Percentiles rank a stretch among this genome's conserved stretches.
These are phyloP conservation scores for Drosophila cardini DNA, from an alignment of 1,140 invertebrate genomes.

Conservation along the genomic window DNA sequence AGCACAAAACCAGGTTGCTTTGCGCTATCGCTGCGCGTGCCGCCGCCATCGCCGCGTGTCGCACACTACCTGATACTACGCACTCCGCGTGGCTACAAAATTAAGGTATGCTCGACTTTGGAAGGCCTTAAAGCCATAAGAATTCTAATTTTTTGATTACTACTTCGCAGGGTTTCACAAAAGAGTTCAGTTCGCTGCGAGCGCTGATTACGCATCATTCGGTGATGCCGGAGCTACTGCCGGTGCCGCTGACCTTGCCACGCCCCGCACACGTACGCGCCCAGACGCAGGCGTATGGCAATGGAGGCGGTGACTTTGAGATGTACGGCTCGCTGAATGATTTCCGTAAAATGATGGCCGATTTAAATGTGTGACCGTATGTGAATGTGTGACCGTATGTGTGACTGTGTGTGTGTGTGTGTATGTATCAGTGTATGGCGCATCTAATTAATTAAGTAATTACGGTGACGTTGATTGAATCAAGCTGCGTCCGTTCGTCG, in stretches of 20 bases:
- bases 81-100: conserved; percentile 96
- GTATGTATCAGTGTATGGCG: neutral
- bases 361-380: conserved; percentile 88
- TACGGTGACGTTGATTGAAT: conserved; percentile 73
- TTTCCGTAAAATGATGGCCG: conserved; percentile 93
- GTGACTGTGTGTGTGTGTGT: conserved; percentile 59
- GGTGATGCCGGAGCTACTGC: conserved; percentile 97
- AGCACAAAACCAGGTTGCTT: conserved; percentile 97
- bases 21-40: conserved; percentile 96
- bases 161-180: conserved; percentile 98
- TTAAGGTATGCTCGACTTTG: conserved; percentile 90
- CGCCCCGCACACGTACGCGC: conserved; percentile 90
- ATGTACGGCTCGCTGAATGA: conserved; percentile 92
- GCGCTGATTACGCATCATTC: conserved; percentile 97
- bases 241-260: conserved; percentile 94
- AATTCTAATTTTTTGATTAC: too few relatives aligned
- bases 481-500: conserved; percentile 37
- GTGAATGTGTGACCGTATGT: conserved; percentile 84
- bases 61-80: conserved; percentile 97
- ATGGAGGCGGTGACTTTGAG: conserved; percentile 86
- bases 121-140: too few relatives aligned
- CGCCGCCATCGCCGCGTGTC: conserved; percentile 95
- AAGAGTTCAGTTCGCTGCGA: conserved; percentile 95
- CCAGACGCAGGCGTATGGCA: conserved; percentile 41
- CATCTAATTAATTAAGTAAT: conserved; percentile 81